Conservation (phyloP, 2,113 vertebrate genomes). For the Oncorhynchus masou region DNA sequence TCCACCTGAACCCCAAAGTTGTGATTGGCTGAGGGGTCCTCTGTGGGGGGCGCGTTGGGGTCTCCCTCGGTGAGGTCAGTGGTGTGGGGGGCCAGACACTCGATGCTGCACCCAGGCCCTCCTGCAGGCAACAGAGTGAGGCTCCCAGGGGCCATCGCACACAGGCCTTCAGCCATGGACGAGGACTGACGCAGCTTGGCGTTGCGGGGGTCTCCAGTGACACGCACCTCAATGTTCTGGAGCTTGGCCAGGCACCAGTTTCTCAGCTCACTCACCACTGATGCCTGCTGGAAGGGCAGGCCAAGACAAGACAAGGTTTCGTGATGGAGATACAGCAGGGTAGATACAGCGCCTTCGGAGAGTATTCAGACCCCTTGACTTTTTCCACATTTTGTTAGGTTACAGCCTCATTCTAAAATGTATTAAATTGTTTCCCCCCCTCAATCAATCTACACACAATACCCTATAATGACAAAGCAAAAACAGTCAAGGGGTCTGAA, state of each 20-base stretch:
- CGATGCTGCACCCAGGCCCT: slow-evolving; percentile 30
- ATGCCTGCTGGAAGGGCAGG: slow-evolving; percentile 70
- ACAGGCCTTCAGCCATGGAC: slow-evolving; percentile 74
- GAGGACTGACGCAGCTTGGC: slow-evolving; percentile 71
- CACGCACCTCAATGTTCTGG: slow-evolving; percentile 85
- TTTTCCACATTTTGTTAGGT: too few relatives aligned
- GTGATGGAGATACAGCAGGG: background rate
- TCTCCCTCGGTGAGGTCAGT: slow-evolving; percentile 40
- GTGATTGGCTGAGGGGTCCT: slow-evolving; percentile 61
- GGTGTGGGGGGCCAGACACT: slow-evolving; percentile 53
- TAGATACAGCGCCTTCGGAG: too few relatives aligned
- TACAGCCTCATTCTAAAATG: too few relatives aligned
- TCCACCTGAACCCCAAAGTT: slow-evolving; percentile 76
- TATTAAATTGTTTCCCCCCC: too few relatives aligned
- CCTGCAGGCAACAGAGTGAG: slow-evolving; percentile 26
- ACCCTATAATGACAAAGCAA: too few relatives aligned
- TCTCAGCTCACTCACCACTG: slow-evolving; percentile 90
- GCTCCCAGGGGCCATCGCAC: slow-evolving; percentile 59
- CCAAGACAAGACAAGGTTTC: background rate
- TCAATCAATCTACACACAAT: too few relatives aligned
- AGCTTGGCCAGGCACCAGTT: slow-evolving; percentile 94
- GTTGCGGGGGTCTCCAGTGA: slow-evolving; percentile 77
- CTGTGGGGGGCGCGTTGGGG: slow-evolving; percentile 28
- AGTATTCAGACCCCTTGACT: too few relatives aligned
- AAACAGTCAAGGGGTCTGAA: too few relatives aligned